A percentile compares a stretch with the other conserved stretches of the same genome.
phyloP scores from a whole-genome alignment of 2,113 vertebrate species.

The Pangasianodon hypophthalmus region DNA sequence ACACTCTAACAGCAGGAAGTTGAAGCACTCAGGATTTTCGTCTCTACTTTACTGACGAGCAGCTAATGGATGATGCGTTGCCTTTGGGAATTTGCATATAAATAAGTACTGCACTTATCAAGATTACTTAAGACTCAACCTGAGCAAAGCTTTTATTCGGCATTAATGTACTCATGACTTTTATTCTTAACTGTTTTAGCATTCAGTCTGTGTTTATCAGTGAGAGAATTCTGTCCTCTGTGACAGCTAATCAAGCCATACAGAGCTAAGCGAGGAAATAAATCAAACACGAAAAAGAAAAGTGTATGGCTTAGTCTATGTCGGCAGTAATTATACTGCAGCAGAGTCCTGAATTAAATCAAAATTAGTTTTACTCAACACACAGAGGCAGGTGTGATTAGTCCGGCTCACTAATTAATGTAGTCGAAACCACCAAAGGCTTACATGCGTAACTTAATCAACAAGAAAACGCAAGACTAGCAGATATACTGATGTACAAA shows the following conservation, averaged over 20 bases:
- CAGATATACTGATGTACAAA: neutral
- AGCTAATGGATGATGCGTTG: slow-evolving; percentile 25
- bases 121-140: slow-evolving; percentile 35
- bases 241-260: neutral
- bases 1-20: neutral
- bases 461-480: neutral
- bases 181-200: neutral
- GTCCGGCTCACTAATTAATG: neutral
- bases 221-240: neutral
- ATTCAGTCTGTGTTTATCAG: neutral
- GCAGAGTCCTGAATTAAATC: neutral
- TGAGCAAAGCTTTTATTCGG: slow-evolving; percentile 5
- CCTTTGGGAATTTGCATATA: slow-evolving; percentile 52
- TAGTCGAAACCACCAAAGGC: neutral
- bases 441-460: neutral
- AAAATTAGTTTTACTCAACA: neutral
- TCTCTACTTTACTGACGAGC: slow-evolving; percentile 13
- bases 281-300: neutral
- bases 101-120: slow-evolving; percentile 45
- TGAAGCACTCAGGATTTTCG: neutral
- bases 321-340: neutral
- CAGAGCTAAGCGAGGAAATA: neutral
- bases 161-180: slow-evolving; percentile 29
- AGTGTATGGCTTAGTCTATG: neutral
- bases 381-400: slow-evolving; percentile 2